These are phyloP conservation scores for Sigmodon hispidus DNA, from an alignment of 2,113 vertebrate species.

Conservation along the genomic window DNA sequence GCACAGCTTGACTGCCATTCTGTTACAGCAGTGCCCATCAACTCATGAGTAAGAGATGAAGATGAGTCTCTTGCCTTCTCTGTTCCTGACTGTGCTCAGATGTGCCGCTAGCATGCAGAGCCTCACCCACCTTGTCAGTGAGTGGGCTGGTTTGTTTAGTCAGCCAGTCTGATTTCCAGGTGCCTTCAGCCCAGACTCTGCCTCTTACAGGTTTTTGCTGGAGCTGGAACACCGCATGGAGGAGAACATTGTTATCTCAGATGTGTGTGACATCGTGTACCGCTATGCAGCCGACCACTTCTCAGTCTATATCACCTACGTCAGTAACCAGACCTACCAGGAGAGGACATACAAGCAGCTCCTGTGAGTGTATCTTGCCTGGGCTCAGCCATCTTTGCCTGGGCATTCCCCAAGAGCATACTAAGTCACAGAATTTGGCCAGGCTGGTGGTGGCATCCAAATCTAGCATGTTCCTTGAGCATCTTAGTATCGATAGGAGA, in stretches of 20 bases:
- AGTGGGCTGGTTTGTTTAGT: rapidly evolving
- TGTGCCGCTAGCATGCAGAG: rapidly evolving
- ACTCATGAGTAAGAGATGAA: rapidly evolving
- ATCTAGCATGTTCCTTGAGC: rapidly evolving
- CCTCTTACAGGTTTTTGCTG: constrained; percentile 90
- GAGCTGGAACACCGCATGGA: constrained; percentile 96
- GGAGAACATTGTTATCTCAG: constrained; percentile 93
- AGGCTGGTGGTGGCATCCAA: neutral
- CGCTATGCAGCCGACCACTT: constrained; percentile 91
- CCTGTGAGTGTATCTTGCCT: constrained; percentile 88
- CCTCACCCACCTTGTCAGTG: rapidly evolving
- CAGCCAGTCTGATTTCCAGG: rapidly evolving
- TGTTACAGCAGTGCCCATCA: neutral
- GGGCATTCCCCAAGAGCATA: neutral
- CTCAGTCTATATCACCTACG: constrained; percentile 94
- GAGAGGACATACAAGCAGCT: constrained; percentile 95
- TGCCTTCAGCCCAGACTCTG: rapidly evolving
- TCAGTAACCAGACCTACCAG: constrained; percentile 98
- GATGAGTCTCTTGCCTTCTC: neutral
- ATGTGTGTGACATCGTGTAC: constrained; percentile 96
- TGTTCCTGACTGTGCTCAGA: rapidly evolving
- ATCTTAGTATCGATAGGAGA: neutral
- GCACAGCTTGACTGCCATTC: rapidly evolving
- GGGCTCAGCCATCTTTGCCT: neutral
- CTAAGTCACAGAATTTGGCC: neutral